Base-by-base conservation (phyloP, 1,140 invertebrate genomes). In the Alviniconcha marisindica region DNA sequence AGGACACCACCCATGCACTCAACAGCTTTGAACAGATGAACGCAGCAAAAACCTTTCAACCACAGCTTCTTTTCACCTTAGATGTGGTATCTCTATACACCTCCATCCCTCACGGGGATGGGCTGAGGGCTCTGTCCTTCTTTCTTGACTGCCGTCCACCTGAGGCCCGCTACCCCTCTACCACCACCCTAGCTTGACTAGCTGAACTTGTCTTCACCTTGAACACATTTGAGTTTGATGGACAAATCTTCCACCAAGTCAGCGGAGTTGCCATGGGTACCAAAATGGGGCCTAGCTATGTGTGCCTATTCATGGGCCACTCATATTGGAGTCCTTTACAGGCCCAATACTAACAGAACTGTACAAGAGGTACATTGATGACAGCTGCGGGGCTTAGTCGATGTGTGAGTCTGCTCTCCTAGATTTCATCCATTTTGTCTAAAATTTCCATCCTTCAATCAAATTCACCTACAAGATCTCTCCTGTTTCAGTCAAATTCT, bases 301-400 rank as follows among this genome's bases (percentile, higher is more conserved):
- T 31, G 7, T 77, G 76, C 48, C 76, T 77, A 5, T 77, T 77
- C 31, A 54, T 77, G 42, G 44, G 76, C 1, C 48, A 51, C 38
- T 24, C 48, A 4, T 77, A 5, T 77, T 77, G 42, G 44, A 44
- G 18, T 5, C 1, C 0, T 77, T 0, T 1, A n/a, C 0, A 14
- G 33, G 38, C 21, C 76, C 76, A 12, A 77, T 51, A 12, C 76
- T n/a, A n/a, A n/a, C 5, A 18, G 24, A 77, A 2, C 28, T 77
- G 18, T 77, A 51, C 42, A 77, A 15, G 28, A 21, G 76, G 7
- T 48, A 48, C 42, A 48, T 99, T 99, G 90, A 99, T 99, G 93
- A 95, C 97, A 94, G 96, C 96, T 31, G 98, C 97, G 97, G 10
- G 21, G 5, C 31, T 33, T n/a, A 24, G 0, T 74, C 7, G 5